Evolutionary conservation across 2,113 vertebrate genomes (phyloP), one percentile per base, ranked within the genome.

Genomic region (Ictalurus punctatus): DNA sequence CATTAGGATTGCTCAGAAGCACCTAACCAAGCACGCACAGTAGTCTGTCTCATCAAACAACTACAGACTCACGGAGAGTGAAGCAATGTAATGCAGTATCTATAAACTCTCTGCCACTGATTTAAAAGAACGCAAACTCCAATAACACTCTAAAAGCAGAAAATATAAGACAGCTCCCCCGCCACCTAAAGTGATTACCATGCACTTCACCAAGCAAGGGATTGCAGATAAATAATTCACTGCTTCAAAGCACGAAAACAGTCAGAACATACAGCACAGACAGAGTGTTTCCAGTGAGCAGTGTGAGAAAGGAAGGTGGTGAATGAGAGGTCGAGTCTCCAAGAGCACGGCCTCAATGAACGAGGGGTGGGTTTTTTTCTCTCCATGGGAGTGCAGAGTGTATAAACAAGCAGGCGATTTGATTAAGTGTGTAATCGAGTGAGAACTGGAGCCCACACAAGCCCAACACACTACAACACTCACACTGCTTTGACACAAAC

Each of bases 381-480:
- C 82, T 65, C 90, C 82, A 73, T 73, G n/a, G 67, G 61, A 87
- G 90, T 85, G 63, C 54, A 1, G 86, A 90, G 88, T 52, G 48
- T 84, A 92, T 86, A 91, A 92, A 92, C 90, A 91, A 92, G 90
- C 90, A 86, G 84, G 83, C 90, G 88, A 92, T 91, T 92, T 92
- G 91, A 92, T 92, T 91, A 92, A 90, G 84, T 90, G 90, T 82
- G 90, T 92, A 92, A 92, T 90, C 88, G 89, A 90, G 87, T 91
- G 88, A 90, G 86, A 88, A 88, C 73, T 37, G 54, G 84, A 84
- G 81, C 88, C 88, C 84, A 56, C 87, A 84, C 88, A 69, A 67
- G 82, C 81, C 88, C 63, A 65, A 56, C 87, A 87, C 84, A 89
- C 91, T 90, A 71, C 74, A 85, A 87, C 88, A 87, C 83, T 89